These are phyloP conservation scores for Microhierax caerulescens DNA, from an alignment of 2,797 vertebrate species.

Conservation along the genomic window DNA sequence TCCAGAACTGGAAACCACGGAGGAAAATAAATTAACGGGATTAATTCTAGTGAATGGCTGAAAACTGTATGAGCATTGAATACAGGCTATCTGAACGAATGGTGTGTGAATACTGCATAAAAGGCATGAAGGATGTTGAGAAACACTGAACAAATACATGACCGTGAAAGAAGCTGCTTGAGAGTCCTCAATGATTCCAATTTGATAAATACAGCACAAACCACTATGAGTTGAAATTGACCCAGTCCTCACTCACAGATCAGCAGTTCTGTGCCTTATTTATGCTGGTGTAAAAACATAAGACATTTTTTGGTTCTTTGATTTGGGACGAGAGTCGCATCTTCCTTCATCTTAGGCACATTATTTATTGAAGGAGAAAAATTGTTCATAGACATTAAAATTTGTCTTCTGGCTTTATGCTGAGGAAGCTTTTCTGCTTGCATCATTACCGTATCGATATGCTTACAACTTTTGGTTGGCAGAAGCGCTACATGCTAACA, in stretches of 20 bases:
- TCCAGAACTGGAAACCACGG: background rate
- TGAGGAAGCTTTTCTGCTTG: constrained; percentile 6
- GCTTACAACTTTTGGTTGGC: background rate
- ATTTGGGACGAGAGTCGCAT: background rate
- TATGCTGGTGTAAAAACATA: background rate
- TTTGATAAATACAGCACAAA: background rate
- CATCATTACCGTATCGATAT: background rate
- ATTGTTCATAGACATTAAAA: background rate
- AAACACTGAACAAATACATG: background rate
- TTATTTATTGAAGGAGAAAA: background rate
- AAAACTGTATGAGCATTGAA: background rate
- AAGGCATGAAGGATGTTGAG: background rate
- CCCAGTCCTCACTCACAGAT: background rate
- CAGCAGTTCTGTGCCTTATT: background rate
- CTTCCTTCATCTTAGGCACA: background rate
- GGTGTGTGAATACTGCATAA: background rate
- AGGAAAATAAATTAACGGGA: background rate
- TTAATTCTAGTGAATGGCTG: background rate
- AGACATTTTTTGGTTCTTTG: background rate
- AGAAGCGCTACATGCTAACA: background rate
- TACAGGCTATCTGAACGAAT: background rate
- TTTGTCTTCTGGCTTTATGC: background rate
- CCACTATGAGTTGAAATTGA: background rate
- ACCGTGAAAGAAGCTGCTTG: background rate
- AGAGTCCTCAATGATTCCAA: background rate